phyloP scores from a whole-genome alignment of 2,888 invertebrate species.

The Torymus tubicola region DNA sequence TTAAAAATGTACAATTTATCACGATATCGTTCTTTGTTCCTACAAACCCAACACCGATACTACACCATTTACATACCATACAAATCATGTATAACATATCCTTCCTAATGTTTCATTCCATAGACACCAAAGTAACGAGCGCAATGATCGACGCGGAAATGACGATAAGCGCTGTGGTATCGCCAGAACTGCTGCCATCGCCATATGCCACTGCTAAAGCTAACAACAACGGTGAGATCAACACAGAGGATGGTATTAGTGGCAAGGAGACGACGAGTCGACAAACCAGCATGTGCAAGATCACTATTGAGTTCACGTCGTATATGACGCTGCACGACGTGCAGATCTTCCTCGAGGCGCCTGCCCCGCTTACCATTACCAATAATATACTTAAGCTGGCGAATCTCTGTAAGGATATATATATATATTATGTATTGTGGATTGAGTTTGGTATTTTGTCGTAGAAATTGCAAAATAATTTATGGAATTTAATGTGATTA shows the following conservation, averaged over 20 bases:
- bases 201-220: constrained; percentile 56
- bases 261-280: constrained; percentile 62
- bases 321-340: constrained; percentile 82
- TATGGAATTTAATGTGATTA: no score
- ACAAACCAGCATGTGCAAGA: constrained; percentile 76
- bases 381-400: constrained; percentile 75
- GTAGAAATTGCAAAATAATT: no score
- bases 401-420: constrained; percentile 72
- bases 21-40: no score
- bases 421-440: no score
- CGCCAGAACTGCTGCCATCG: constrained; percentile 71
- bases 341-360: constrained; percentile 81
- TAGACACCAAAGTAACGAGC: constrained; percentile 38
- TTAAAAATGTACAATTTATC: no score
- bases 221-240: constrained; percentile 16
- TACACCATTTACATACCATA: no score
- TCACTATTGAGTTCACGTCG: constrained; percentile 80
- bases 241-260: constrained; percentile 59
- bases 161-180: constrained; percentile 76
- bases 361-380: constrained; percentile 79
- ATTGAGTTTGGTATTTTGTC: no score
- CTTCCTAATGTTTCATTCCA: background rate
- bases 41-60: no score
- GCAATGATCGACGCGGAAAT: constrained; percentile 77
- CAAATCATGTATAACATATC: no score